phyloP scores from a whole-genome alignment of 2,113 vertebrate species.

The Crotalus viridis region DNA sequence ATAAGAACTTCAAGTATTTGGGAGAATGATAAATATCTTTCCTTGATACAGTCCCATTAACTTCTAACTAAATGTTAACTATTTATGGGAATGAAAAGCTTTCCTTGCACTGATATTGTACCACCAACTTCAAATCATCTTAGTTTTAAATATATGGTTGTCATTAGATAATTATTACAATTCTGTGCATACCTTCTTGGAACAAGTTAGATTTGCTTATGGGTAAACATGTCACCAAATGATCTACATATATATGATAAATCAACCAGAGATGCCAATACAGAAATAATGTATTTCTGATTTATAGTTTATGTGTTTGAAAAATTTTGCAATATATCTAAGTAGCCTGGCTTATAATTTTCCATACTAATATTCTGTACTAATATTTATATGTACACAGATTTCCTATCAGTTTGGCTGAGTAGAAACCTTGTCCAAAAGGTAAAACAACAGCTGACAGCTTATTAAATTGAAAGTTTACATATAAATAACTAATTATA shows the following conservation, averaged over 20 bases:
- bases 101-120: not conserved
- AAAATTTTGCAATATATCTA: not conserved
- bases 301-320: not conserved
- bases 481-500: not conserved
- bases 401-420: not conserved
- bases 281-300: not conserved
- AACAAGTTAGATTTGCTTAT: not conserved
- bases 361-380: not conserved
- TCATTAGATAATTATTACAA: not conserved
- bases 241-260: not conserved
- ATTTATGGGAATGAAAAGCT: not conserved
- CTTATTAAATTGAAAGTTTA: not conserved
- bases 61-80: not conserved
- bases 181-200: too few relatives aligned
- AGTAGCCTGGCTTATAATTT: not conserved
- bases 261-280: not conserved
- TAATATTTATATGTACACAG: not conserved
- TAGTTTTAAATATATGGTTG: not conserved
- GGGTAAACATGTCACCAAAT: not conserved
- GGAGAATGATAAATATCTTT: not conserved
- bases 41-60: not conserved
- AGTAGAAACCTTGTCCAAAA: not conserved
- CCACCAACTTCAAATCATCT: not conserved
- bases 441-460: not conserved
- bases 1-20: not conserved